Evolutionary conservation across 53 echinoderm and acorn worm genomes (phyloP), one percentile per base, ranked within the genome.

Genomic region (Stichopus horrens): DNA sequence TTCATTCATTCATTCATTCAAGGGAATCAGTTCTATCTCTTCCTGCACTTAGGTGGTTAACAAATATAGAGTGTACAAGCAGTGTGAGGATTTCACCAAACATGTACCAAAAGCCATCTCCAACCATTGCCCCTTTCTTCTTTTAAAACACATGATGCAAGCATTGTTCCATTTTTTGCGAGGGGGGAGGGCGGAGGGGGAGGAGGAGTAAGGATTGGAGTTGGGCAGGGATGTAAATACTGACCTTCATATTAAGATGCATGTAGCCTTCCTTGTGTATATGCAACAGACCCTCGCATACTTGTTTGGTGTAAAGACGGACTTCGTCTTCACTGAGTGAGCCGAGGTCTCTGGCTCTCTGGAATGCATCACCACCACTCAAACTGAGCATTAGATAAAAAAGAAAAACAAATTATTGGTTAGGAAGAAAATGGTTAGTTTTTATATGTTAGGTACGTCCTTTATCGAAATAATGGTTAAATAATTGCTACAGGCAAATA

Each of bases 191-290:
- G 60, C 1, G 60, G 13, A 59, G 60, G 4, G 60, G 60, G 13
- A n/a, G n/a, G 60, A 59, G 4, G 60, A 59, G 60, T 1, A 59
- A 13, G 4, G 60, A 59, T 9, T 59, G 76, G 76, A 51, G 21
- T 10, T 10, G 76, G 76, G 76, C 21, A 9, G 76, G 10, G 76
- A 52, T 23, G 21, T 23, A 75, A 83, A 16, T 8, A 84, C 88
- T 75, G 75, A 99, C 99, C 94, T 93, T 99, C 57, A 99, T 94
- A 77, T 94, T 96, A 18, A 99, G 92, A 96, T 99, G 95, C 99
- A 99, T 99, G 96, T 95, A 93, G 90, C 94, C 96, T 86, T 91
- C 94, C 58, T 90, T 94, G 83, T 99, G 99, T 65, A 99, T 94
- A 86, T 96, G 93, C 75, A 94, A 93, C 13, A 99, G 91, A 58